Percentiles rank a stretch among this genome's conserved stretches.
Conservation (phyloP, 2,113 vertebrate species). For the Dicerorhinus sumatrensis region DNA sequence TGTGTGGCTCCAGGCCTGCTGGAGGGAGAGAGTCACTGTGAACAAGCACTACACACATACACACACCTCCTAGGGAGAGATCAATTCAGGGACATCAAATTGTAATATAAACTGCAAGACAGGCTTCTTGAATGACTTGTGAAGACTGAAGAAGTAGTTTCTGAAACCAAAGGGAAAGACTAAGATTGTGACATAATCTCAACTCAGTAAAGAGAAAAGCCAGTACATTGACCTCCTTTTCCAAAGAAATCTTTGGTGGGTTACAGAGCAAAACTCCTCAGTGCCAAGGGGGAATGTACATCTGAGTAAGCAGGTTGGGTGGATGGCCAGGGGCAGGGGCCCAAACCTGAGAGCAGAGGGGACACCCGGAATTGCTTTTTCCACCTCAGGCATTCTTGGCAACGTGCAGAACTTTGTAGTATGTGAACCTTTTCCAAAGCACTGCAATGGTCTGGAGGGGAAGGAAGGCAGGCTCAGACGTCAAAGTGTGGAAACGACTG, state of each 20-base stretch:
- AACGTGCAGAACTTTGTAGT: not conserved
- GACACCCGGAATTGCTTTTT: not conserved
- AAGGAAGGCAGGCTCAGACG: not conserved
- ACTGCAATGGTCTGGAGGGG: not conserved
- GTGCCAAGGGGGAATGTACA: not conserved
- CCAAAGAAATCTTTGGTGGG: not conserved
- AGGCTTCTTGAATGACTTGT: not conserved
- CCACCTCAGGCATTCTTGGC: not conserved
- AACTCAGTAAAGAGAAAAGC: not conserved
- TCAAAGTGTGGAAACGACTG: no score
- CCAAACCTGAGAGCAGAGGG: not conserved
- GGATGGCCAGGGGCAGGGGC: not conserved
- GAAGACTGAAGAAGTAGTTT: not conserved
- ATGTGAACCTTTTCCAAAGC: not conserved
- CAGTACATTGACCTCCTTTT: not conserved
- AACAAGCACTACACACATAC: not conserved
- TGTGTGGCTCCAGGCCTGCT: not conserved
- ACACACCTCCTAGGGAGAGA: not conserved
- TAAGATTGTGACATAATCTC: not conserved
- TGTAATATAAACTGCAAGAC: not conserved
- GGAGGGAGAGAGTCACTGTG: not conserved
- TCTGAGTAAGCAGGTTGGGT: not conserved
- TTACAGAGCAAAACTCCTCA: not conserved
- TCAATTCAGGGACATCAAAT: not conserved
- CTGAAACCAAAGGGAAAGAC: not conserved